Base-by-base conservation (phyloP, 2,113 vertebrate species). In the Misgurnus mizolepis region DNA sequence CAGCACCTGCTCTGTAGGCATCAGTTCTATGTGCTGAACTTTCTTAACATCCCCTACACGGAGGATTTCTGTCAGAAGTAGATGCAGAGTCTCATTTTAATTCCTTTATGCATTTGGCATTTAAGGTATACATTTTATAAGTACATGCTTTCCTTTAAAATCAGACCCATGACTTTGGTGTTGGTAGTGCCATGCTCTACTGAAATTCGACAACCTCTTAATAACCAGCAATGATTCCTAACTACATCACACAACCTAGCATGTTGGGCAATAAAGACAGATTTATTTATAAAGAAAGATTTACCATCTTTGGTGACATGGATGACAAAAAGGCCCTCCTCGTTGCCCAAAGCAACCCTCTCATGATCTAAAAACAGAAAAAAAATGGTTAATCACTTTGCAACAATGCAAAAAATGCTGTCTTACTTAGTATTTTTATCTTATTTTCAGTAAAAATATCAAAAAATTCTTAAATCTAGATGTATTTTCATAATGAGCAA, bases 291-390 rank as follows among this genome's bases (percentile, higher is more conserved):
- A 17, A 71, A n/a, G 41, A 4, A 10, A 34, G 2, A 88, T 94
- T 95, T 95, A 98, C 98, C 98, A 0, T 99, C 98, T 95, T 98
- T 99, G 89, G 96, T 99, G 92, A 99, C 94, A 43, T 99, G 97
- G 22, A 99, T 91, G 87, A 99, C 94, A 87, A 95, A 99, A 66
- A 99, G 92, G 10, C 98, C 98, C 92, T 99, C 98, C 92, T 99
- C 98, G 56, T 98, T 99, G 77, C 98, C 98, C 80, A 99, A 91
- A 81, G 97, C 96, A 82, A 99, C 95, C 45, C 97, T 95, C 90
- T 99, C 97, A 12, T 99, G 98, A 94, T 99, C 97, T 99, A 83
- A 49, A n/a, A 27, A 83, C 45, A 82, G 15, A 83, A 49, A 80
- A 60, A 41, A n/a, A 15, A 79, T 39, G 55, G 68, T 67, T 66